phyloP scores from a whole-genome alignment of 2,797 vertebrate species.

The Cuculus canorus region DNA sequence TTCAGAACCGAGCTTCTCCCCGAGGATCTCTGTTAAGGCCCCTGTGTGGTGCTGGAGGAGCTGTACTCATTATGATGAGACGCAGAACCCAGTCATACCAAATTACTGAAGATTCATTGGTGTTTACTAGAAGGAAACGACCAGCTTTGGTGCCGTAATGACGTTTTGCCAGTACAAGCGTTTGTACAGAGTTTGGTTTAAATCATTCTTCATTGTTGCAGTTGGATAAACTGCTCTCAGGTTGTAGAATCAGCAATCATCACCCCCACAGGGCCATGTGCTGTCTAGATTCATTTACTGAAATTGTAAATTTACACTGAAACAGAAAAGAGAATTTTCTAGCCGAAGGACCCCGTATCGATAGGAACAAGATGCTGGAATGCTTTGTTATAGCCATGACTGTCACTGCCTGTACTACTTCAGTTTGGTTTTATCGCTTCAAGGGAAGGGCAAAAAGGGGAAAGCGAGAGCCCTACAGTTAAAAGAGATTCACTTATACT shows the following conservation, averaged over 20 bases:
- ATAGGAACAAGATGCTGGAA: not conserved
- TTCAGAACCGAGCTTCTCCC: not conserved
- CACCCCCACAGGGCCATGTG: not conserved
- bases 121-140: not conserved
- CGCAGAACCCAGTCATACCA: not conserved
- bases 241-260: not conserved
- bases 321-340: not conserved
- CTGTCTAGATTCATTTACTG: not conserved
- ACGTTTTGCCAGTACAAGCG: not conserved
- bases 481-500: not conserved
- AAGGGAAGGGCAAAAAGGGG: not conserved
- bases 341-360: not conserved
- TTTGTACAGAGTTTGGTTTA: too few relatives aligned
- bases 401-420: not conserved
- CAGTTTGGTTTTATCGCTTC: not conserved
- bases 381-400: not conserved
- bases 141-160: not conserved
- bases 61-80: not conserved
- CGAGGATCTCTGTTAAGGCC: not conserved
- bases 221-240: not conserved
- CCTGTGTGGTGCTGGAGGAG: not conserved
- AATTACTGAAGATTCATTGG: not conserved
- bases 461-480: not conserved
- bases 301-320: not conserved
- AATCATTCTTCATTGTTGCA: not conserved